Evolutionary conservation across 1,140 invertebrate species (phyloP).

Genomic region (Lordiphosa stackelbergi): DNA sequence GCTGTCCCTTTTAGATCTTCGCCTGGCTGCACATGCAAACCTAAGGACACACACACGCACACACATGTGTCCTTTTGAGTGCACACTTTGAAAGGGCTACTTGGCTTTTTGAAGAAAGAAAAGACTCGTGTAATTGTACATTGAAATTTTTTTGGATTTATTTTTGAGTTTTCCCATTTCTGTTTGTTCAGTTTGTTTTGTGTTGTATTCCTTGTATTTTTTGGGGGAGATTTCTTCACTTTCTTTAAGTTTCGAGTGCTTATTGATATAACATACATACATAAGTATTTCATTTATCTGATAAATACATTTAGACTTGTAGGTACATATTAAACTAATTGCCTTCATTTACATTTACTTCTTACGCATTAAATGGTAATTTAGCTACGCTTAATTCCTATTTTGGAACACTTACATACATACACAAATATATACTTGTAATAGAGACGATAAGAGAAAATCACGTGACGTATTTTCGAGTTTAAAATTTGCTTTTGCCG

Average conservation of each 20-base stretch:
- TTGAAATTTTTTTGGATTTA: conserved; percentile 68
- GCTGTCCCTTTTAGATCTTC: conserved; percentile 62
- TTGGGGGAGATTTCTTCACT: conserved; percentile 20
- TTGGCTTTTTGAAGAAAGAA: conserved; percentile 32
- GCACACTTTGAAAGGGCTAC: conserved; percentile 71
- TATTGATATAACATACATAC: conserved; percentile 67
- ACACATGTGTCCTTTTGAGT: conserved; percentile 58
- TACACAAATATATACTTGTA: conserved; percentile 39
- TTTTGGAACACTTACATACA: conserved; percentile 59
- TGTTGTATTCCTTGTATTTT: conserved; percentile 65
- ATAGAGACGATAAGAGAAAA: conserved; percentile 42
- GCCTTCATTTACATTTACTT: conserved; percentile 52
- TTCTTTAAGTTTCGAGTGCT: conserved; percentile 44
- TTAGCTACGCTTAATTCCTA: conserved; percentile 60
- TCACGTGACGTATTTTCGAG: conserved; percentile 42
- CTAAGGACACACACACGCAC: conserved; percentile 11
- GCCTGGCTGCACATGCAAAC: conserved; percentile 69
- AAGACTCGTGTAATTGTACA: conserved; percentile 19
- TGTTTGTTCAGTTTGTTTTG: conserved; percentile 52
- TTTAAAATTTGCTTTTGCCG: conserved; percentile 25
- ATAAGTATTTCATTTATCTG: conserved; percentile 40
- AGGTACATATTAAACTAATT: conserved; percentile 32
- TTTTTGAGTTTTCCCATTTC: conserved; percentile 51
- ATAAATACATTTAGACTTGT: conserved; percentile 16
- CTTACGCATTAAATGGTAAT: conserved; percentile 50